Conservation (phyloP, 2,888 invertebrate species). For the Mesochorus sp. region DNA sequence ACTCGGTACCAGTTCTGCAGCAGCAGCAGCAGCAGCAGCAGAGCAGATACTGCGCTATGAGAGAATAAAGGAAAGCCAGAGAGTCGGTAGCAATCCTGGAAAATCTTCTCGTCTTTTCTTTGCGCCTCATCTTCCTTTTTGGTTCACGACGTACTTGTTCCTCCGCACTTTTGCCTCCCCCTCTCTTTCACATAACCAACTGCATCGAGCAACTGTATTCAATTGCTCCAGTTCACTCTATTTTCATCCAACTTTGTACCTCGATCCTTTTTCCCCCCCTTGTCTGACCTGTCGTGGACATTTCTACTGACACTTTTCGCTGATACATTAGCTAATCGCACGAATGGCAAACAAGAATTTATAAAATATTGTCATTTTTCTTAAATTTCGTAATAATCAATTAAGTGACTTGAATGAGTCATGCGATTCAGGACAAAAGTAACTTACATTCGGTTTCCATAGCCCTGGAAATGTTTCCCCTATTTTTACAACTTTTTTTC, state of each 20-base stretch:
- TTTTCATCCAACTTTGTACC: conserved; percentile 23
- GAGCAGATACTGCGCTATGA: conserved; percentile 41
- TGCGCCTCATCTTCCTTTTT: conserved; percentile 6
- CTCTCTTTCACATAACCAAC: not conserved
- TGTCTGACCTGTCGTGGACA: conserved; percentile 8
- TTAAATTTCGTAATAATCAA: too few species aligned
- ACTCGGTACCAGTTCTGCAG: conserved; percentile 33
- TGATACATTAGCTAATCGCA: too few species aligned
- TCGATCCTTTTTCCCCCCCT: not conserved
- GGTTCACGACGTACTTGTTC: not conserved
- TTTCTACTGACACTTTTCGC: conserved; percentile 10
- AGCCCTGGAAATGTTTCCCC: too few species aligned
- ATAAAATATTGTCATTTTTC: too few species aligned
- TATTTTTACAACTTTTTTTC: not conserved
- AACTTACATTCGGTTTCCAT: too few species aligned
- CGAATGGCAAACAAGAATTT: too few species aligned
- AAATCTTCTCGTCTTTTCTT: conserved; percentile 46
- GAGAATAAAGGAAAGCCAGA: conserved; percentile 46
- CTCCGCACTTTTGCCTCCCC: not conserved
- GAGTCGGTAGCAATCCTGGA: conserved; percentile 33
- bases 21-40: conserved; percentile 30
- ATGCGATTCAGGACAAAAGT: too few species aligned
- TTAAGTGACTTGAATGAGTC: too few species aligned
- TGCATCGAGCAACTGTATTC: conserved; percentile 21
- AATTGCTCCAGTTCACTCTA: conserved; percentile 3